Evolutionary conservation across 2,888 invertebrate genomes (phyloP).

Genomic region (Lithosia quadra): DNA sequence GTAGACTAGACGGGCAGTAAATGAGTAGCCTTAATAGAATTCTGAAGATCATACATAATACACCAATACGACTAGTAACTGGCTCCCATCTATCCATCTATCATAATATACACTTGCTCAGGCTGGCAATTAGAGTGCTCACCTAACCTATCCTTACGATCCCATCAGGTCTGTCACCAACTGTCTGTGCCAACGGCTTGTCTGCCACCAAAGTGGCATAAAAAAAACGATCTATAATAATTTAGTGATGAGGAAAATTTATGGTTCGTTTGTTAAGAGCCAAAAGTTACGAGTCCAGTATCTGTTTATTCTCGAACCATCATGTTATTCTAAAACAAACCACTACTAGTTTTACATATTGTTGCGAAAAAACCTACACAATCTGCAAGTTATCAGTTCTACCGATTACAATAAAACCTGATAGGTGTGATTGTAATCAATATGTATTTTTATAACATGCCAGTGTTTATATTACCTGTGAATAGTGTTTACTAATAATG

Average conservation of each 20-base stretch:
- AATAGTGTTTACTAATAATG: slow-evolving; percentile 49
- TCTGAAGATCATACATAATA: too few species aligned
- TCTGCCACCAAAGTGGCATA: neutral
- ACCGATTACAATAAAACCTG: neutral
- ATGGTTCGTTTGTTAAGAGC: neutral
- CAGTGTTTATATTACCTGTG: neutral
- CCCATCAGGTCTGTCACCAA: too few species aligned
- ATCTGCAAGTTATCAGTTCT: neutral
- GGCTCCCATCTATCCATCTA: too few species aligned
- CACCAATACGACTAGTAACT: too few species aligned
- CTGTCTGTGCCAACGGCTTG: too few species aligned
- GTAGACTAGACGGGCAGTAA: too few species aligned
- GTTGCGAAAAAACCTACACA: slow-evolving; percentile 2
- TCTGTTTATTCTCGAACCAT: neutral
- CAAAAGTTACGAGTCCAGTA: neutral
- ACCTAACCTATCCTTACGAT: too few species aligned
- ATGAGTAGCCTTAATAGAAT: too few species aligned
- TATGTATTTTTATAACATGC: neutral
- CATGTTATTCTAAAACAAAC: neutral
- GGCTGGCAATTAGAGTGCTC: too few species aligned
- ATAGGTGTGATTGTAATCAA: neutral
- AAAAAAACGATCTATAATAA: neutral
- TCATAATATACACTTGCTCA: too few species aligned
- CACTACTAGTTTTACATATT: neutral
- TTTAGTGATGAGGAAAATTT: too few species aligned